Percentiles rank a stretch among this genome's conserved stretches.
phyloP scores from a whole-genome alignment of 2,888 invertebrate species.

The Ferrisia virgata region DNA sequence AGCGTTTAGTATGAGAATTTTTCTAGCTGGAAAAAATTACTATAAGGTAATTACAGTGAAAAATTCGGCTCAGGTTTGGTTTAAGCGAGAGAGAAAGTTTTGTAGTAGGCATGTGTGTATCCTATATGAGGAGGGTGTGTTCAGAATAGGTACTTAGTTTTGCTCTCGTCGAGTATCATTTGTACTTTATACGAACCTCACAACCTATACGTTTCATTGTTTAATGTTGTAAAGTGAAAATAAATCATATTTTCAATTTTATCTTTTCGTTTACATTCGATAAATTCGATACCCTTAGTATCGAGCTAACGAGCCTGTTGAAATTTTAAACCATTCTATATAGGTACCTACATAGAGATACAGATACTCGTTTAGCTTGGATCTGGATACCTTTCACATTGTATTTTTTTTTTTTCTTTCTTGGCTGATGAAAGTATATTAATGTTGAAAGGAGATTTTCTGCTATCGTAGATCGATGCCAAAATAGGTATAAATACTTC shows the following conservation, averaged over 20 bases:
- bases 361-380: no score
- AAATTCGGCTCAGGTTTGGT: background rate
- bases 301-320: background rate
- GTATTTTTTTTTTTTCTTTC: no score
- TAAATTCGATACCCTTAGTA: background rate
- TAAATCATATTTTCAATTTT: background rate
- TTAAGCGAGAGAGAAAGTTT: background rate
- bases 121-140: no score
- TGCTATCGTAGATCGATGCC: no score
- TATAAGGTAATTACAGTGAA: background rate
- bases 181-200: background rate
- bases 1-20: background rate
- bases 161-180: no score
- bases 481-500: no score
- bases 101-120: background rate
- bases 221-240: background rate
- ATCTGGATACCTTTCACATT: no score
- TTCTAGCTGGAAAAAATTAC: background rate
- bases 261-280: background rate
- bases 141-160: no score
- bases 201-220: background rate
- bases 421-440: no score
- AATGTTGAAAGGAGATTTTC: no score
- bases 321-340: no score
- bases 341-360: no score